Base-by-base conservation (phyloP, 2,113 vertebrate genomes). In the Syngnathus floridae region DNA sequence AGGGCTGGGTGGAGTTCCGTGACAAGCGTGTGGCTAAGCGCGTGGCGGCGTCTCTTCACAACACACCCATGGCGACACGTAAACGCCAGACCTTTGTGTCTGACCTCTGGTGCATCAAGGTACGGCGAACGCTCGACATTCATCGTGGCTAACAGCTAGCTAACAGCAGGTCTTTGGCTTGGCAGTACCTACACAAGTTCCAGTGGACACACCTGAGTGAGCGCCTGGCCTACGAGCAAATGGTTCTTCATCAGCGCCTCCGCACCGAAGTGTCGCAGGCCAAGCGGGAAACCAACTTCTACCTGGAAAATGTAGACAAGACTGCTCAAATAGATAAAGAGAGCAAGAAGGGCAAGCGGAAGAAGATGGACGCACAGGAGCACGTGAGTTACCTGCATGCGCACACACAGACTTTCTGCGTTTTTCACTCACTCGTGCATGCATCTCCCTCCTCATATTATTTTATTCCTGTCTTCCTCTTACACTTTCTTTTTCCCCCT, bases 1-100 rank as follows among this genome's bases (percentile, higher is more conserved):
- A 95, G 71, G 94, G 94, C 4, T 96, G 95, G 94, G 93, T 95
- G 68, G 95, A 96, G 85, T 96, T 95, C 74, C 83, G 90, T 13
- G 93, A 95, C 79, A 96, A 95, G 66, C 89, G 91, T 0, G 72
- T 94, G 19, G 95, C 94, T 0, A 95, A 95, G 80, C 76, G 78
- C 1, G 92, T 95, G 36, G 92, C 92, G 0, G 58, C 66, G 14
- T 94, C 92, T 19, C 90, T 96, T 0, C 91, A 95, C 83, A 94
- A 91, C 89, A 92, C 93, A 0, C 90, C 92, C 0, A 95, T 96
- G 89, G 91, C 91, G 7, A 79, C 86, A 46, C 90, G 82, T 36
- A 93, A 89, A 67, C 90, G 88, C 37, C 93, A 91, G 65, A 87
- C 81, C 1, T 93, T 93, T 77, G 86, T 80, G 40, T 90, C 92